phyloP scores from a whole-genome alignment of 2,888 invertebrate species.

The Nasonia oneida region DNA sequence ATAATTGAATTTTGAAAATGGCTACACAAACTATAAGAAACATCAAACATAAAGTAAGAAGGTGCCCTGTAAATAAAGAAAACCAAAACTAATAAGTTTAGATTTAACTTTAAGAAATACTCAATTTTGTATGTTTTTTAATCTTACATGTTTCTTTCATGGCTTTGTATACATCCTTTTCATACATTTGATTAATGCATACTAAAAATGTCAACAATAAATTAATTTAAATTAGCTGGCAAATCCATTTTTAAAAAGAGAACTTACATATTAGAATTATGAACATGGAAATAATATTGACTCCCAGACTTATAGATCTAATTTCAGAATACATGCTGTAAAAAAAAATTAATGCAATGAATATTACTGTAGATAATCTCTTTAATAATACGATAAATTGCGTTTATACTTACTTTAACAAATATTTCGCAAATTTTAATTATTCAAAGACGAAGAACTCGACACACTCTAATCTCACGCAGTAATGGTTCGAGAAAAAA shows the following conservation, averaged over 20 bases:
- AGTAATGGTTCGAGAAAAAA: no score
- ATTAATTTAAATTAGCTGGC: neutral
- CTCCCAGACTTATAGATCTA: neutral
- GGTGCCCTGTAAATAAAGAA: conserved; percentile 24
- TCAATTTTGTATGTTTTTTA: conserved; percentile 4
- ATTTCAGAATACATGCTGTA: conserved; percentile 14
- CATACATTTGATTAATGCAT: neutral
- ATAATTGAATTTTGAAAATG: conserved; percentile 32
- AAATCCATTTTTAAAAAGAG: neutral
- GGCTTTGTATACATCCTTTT: neutral
- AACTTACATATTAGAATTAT: conserved; percentile 35
- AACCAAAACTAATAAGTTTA: neutral
- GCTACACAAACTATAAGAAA: conserved; percentile 3
- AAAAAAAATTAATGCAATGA: neutral
- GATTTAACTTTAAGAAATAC: neutral
- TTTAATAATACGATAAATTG: no score
- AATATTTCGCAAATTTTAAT: no score
- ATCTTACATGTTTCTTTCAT: conserved; percentile 39
- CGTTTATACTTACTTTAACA: no score
- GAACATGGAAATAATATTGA: conserved; percentile 6
- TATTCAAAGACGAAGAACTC: no score
- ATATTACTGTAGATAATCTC: neutral
- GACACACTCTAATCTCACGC: no score
- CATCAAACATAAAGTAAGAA: conserved; percentile 13
- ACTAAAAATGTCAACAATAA: conserved; percentile 12